Base-by-base conservation (phyloP, 2,888 invertebrate genomes). In the Conops quadrifasciatus region DNA sequence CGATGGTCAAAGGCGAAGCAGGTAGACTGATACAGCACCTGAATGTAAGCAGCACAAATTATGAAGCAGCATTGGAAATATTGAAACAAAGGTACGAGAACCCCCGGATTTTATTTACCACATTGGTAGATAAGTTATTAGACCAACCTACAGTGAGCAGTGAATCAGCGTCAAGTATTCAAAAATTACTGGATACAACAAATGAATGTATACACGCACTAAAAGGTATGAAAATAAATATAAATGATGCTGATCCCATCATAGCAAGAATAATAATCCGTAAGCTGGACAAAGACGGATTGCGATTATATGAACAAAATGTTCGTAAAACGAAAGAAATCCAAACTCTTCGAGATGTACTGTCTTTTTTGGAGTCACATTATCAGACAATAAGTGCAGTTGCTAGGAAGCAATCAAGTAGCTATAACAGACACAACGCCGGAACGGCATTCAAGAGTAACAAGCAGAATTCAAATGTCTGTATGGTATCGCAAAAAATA, bases 1-100 rank as follows among this genome's bases (percentile, higher is more conserved):
- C 60, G 9, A 36, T 60, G 60, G 36, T 60, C 9, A 60, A 60
- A 30, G 60, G 60, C 11, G 30, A 60, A 60, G 60, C 60, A 36
- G n/a, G 60, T 36, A 60, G n/a, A 60, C 19, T 30, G 4, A 60
- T 60, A 30, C 36, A 60, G 19, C 36, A 60, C 36, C 30, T 60
- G 36, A 30, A 30, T 7, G 36, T 60, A 36, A 60, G 60, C 60
- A 60, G 60, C 60, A n/a, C 36, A 2, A 60, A 60, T n/a, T 60
- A 60, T 19, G 60, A 60, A 60, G 60, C 60, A 36, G 36, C 60
- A 60, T 19, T 60, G n/a, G 60, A 60, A 11, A 16, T 60, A 15
- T 19, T 60, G 2, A 60, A 30, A n/a, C 60, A 60, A 60, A 30
- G 60, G 36, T 60, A 60, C 9, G 60, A 60, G 16, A 60, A 60